These are phyloP conservation scores for Crenuchus spilurus DNA, from an alignment of 2,797 vertebrate genomes.

Conservation along the genomic window DNA sequence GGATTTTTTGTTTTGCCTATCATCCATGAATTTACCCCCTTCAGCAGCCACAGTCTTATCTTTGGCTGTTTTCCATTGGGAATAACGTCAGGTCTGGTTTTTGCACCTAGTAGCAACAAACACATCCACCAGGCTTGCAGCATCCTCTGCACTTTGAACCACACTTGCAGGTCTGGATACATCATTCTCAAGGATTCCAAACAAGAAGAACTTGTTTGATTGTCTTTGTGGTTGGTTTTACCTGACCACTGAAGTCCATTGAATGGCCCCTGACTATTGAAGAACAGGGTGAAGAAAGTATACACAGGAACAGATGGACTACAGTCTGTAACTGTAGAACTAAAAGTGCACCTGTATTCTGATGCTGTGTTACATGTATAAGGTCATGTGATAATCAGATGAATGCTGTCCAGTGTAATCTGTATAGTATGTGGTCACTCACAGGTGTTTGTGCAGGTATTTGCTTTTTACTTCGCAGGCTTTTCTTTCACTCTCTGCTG, in stretches of 20 bases:
- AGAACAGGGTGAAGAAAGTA: too few species aligned
- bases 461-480: constrained; percentile 38
- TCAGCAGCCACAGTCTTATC: background rate
- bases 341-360: too few species aligned
- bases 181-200: background rate
- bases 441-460: constrained; percentile 52
- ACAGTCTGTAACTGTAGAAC: too few species aligned
- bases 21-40: constrained; percentile 18
- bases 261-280: too few species aligned
- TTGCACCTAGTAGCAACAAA: constrained; percentile 6
- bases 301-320: too few species aligned
- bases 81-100: background rate
- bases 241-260: too few species aligned
- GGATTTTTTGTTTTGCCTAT: background rate
- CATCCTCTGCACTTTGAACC: constrained; percentile 9
- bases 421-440: constrained; percentile 21
- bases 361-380: too few species aligned
- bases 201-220: background rate
- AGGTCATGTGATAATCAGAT: too few species aligned
- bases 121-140: background rate
- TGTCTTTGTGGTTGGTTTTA: background rate
- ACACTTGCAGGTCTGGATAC: constrained; percentile 19
- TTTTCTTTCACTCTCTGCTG: constrained; percentile 50
- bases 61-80: background rate
- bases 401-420: too few species aligned